A percentile compares a stretch with the other conserved stretches of the same genome.
phyloP scores from a whole-genome alignment of 2,888 invertebrate species.

The Colletes collaris region DNA sequence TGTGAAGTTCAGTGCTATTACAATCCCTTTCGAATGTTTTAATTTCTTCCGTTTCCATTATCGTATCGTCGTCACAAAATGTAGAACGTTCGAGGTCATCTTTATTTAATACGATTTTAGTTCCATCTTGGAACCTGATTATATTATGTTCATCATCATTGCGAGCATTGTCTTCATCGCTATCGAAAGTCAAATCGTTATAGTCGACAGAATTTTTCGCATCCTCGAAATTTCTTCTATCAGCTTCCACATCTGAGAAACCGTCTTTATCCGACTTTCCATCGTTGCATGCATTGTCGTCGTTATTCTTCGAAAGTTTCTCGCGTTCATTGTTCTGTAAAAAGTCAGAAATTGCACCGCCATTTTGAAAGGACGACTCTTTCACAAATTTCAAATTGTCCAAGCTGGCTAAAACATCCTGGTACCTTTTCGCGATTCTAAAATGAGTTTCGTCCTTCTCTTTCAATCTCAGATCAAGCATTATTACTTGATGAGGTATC shows the following conservation, averaged over 20 bases:
- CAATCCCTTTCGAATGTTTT: background rate
- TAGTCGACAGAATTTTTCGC: constrained; percentile 21
- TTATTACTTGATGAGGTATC: constrained; percentile 85
- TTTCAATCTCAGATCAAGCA: constrained; percentile 84
- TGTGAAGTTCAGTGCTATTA: background rate
- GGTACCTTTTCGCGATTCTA: constrained; percentile 81
- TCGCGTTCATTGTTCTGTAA: background rate
- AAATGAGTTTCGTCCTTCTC: constrained; percentile 84
- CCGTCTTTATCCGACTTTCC: constrained; percentile 12
- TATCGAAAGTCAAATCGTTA: constrained; percentile 45
- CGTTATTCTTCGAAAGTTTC: background rate
- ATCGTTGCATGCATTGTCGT: background rate
- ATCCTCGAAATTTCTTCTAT: constrained; percentile 23
- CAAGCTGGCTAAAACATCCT: constrained; percentile 77
- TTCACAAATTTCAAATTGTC: constrained; percentile 55
- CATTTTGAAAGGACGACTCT: constrained; percentile 7
- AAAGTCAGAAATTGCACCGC: background rate
- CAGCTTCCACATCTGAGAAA: constrained; percentile 19
- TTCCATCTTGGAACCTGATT: constrained; percentile 50
- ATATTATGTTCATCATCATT: constrained; percentile 64
- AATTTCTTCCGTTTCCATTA: background rate
- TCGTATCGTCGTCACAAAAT: background rate
- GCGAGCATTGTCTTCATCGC: constrained; percentile 51
- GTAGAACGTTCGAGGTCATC: constrained; percentile 23
- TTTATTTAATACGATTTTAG: constrained; percentile 35